These are phyloP conservation scores for Botrylloides violaceus DNA, from an alignment of 23 tunicate species.

Conservation along the genomic window DNA sequence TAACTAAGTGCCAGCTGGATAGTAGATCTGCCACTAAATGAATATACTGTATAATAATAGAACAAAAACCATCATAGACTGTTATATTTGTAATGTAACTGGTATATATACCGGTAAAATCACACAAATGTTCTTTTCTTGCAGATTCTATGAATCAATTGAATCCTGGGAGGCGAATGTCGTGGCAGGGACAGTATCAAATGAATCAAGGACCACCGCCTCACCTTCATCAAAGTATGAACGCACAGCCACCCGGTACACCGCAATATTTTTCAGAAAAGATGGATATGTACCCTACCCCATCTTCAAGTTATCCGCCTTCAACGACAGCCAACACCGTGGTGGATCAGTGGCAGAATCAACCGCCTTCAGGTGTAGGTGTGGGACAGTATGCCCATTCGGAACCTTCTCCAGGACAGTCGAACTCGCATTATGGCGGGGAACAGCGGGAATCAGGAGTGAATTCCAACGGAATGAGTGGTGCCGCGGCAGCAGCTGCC, in stretches of 20 bases:
- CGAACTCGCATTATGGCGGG: slow-evolving; percentile 1
- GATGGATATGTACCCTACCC: not conserved
- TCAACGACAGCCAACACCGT: not conserved
- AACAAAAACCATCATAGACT: too few species aligned
- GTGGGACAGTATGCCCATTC: not conserved
- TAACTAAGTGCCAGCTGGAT: too few species aligned
- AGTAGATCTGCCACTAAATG: too few species aligned
- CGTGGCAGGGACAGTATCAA: slow-evolving; percentile 48
- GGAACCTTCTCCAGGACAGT: not conserved
- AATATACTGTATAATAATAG: too few species aligned
- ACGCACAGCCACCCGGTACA: not conserved
- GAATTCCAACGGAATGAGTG: slow-evolving; percentile 43
- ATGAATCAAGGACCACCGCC: slow-evolving; percentile 16
- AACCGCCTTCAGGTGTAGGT: not conserved
- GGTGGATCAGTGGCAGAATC: not conserved
- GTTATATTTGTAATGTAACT: too few species aligned
- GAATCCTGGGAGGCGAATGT: slow-evolving; percentile 50
- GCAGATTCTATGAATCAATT: slow-evolving; percentile 6
- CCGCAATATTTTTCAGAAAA: not conserved
- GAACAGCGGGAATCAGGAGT: slow-evolving; percentile 66
- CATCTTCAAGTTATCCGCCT: not conserved
- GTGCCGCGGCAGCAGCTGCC: slow-evolving; percentile 85
- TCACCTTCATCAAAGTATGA: slow-evolving; percentile 4
- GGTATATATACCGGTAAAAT: too few species aligned
- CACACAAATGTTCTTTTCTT: too few species aligned